phyloP scores from a whole-genome alignment of 2,113 vertebrate species.

The Trichomycterus rosablanca region DNA sequence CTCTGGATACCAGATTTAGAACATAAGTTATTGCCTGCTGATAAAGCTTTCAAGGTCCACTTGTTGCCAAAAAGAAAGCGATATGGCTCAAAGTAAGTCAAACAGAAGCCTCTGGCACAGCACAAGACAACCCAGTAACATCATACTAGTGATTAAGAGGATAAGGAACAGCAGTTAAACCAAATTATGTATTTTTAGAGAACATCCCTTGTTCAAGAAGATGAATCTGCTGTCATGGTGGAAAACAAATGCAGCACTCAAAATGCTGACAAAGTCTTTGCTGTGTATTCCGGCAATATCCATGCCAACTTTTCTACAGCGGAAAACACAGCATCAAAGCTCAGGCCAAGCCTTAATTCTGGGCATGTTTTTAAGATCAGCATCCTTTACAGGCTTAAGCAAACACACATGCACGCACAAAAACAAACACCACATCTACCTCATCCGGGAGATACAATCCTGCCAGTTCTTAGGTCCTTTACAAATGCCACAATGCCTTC shows the following conservation, averaged over 20 bases:
- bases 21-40: slow-evolving; percentile 35
- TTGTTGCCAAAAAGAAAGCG: slow-evolving; percentile 15
- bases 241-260: slow-evolving; percentile 1
- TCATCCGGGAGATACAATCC: too few species aligned
- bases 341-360: too few species aligned
- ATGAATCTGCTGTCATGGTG: slow-evolving; percentile 23
- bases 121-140: background rate
- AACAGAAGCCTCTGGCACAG: slow-evolving; percentile 12
- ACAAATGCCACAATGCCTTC: too few species aligned
- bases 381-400: too few species aligned
- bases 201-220: slow-evolving; percentile 20
- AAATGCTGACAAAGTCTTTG: slow-evolving; percentile 18
- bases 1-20: slow-evolving; percentile 34
- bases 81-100: background rate
- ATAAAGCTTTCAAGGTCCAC: slow-evolving; percentile 20
- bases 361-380: too few species aligned
- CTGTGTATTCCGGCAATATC: slow-evolving; percentile 29
- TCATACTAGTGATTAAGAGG: slow-evolving; percentile 16
- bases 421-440: too few species aligned
- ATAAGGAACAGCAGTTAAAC: slow-evolving; percentile 16
- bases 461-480: too few species aligned
- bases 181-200: slow-evolving; percentile 26
- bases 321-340: too few species aligned
- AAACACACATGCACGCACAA: too few species aligned
- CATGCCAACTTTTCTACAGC: slow-evolving; percentile 9